Conservation (phyloP, 2,888 invertebrate genomes). For the Andrena fulva region DNA sequence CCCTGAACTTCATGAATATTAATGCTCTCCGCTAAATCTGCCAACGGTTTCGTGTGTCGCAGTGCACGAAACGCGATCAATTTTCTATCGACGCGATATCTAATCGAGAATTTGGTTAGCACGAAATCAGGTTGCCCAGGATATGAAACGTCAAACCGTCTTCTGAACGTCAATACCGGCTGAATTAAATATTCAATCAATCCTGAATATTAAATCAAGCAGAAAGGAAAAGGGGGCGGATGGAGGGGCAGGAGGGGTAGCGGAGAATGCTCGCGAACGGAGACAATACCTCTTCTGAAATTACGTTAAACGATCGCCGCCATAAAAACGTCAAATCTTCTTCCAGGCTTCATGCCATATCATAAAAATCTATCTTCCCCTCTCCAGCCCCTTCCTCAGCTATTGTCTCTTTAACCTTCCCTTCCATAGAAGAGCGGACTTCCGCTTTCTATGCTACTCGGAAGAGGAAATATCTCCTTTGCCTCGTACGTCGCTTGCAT, state of each 20-base stretch:
- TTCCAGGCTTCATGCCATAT: slow-evolving; percentile 13
- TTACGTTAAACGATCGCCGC: slow-evolving; percentile 36
- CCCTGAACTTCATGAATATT: background rate
- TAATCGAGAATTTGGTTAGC: slow-evolving; percentile 9
- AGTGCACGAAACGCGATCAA: background rate
- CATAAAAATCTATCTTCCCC: background rate
- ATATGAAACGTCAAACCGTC: slow-evolving; percentile 35
- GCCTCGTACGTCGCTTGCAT: background rate
- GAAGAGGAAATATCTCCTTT: background rate
- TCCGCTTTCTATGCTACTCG: slow-evolving; percentile 10
- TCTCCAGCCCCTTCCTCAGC: background rate
- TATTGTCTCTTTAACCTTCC: slow-evolving; percentile 3
- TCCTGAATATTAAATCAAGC: slow-evolving; percentile 35
- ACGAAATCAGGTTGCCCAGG: background rate
- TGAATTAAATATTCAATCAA: slow-evolving; percentile 56
- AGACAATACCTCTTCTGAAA: slow-evolving; percentile 31
- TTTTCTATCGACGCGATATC: background rate
- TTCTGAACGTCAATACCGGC: slow-evolving; percentile 14
- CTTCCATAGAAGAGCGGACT: background rate
- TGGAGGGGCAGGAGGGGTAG: background rate
- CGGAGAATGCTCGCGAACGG: background rate
- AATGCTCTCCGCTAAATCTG: background rate
- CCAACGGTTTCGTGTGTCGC: background rate
- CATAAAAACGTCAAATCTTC: slow-evolving; percentile 33
- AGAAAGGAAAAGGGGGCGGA: background rate